These are phyloP conservation scores for Adelges cooleyi DNA, from an alignment of 1,140 invertebrate genomes.

Conservation along the genomic window DNA sequence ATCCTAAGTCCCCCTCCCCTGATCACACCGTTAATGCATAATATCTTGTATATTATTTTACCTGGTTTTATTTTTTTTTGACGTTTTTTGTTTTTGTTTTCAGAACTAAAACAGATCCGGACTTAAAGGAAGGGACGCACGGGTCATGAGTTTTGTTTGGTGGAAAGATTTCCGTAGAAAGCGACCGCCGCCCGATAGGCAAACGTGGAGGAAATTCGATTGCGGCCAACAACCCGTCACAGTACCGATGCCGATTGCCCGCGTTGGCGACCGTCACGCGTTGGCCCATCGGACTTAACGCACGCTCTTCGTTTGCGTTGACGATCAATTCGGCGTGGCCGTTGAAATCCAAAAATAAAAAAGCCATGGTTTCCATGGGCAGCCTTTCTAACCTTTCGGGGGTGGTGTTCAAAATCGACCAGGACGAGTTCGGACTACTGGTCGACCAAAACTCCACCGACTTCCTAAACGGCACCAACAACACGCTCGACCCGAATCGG, in stretches of 20 bases:
- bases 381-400: conserved; percentile 1
- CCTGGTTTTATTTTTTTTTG: no score
- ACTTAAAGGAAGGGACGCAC: neutral
- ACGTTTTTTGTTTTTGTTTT: no score
- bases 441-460: conserved; percentile 12
- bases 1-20: no score
- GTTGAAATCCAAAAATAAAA: no score
- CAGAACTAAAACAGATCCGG: no score
- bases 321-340: neutral
- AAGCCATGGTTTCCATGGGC: no score
- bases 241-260: neutral
- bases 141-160: conserved; percentile 30
- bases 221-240: neutral
- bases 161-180: conserved; percentile 29
- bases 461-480: conserved; percentile 33
- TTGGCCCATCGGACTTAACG: neutral
- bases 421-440: conserved; percentile 21
- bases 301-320: neutral
- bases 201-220: conserved; percentile 21
- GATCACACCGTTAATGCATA: no score
- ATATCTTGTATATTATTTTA: no score
- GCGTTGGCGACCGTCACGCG: neutral
- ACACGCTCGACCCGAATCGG: conserved; percentile 34
- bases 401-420: conserved; percentile 15
- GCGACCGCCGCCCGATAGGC: conserved; percentile 17